A percentile compares a stretch with the other conserved stretches of the same genome.
Conservation (phyloP, 2,888 invertebrate genomes). For the Caenorhabditis afra region DNA sequence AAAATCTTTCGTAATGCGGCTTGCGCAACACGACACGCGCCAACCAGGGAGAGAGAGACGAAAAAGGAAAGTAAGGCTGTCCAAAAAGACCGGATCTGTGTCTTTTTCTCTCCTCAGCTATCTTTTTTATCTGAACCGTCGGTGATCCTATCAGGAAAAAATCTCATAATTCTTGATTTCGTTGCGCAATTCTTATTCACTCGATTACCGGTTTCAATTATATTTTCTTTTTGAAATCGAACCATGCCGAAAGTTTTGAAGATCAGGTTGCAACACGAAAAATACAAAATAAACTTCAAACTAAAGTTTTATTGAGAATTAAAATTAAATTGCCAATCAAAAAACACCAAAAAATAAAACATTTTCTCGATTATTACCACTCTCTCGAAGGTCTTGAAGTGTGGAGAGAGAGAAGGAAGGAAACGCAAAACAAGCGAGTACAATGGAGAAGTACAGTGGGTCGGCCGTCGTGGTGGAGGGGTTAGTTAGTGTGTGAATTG, state of each 20-base stretch:
- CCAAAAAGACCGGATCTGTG: constrained; percentile 39
- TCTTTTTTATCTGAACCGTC: background rate
- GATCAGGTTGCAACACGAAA: too few species aligned
- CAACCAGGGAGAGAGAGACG: background rate
- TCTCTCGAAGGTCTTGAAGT: constrained; percentile 13
- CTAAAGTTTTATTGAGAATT: too few species aligned
- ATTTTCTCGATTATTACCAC: constrained; percentile 38
- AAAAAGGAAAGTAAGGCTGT: constrained; percentile 42
- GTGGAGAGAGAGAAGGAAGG: background rate
- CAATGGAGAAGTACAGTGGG: constrained; percentile 8
- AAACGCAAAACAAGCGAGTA: constrained; percentile 11
- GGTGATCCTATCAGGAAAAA: background rate
- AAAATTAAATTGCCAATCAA: constrained; percentile 4
- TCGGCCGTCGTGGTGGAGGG: background rate
- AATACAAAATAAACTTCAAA: too few species aligned
- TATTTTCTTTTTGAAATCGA: background rate
- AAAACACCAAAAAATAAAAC: constrained; percentile 5
- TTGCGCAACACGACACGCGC: constrained; percentile 23
- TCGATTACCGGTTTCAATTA: background rate
- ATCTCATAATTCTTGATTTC: background rate
- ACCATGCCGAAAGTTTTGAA: too few species aligned
- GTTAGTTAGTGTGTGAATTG: constrained; percentile 14
- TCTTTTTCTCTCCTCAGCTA: background rate
- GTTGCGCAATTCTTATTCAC: background rate
- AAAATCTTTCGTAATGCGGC: constrained; percentile 25